phyloP scores from a whole-genome alignment of 1,140 invertebrate genomes.

The Brachionus asplanchnoidis region DNA sequence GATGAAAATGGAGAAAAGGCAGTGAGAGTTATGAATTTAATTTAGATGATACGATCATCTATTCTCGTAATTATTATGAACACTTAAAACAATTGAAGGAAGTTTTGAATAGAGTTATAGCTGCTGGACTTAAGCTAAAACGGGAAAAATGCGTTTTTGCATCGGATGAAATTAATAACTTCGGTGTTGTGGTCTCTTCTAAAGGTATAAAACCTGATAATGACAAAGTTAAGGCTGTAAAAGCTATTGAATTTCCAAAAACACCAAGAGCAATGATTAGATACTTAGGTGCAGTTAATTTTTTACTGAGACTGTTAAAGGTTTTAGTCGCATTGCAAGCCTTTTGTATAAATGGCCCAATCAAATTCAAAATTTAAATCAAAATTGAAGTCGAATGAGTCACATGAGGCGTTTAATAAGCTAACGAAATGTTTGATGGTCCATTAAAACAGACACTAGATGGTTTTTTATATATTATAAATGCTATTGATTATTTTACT shows the following conservation, averaged over 20 bases:
- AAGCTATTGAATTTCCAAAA: conserved; percentile 46
- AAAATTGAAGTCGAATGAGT: not conserved
- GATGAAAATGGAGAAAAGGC: not conserved
- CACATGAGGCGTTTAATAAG: not conserved
- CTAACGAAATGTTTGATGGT: not conserved
- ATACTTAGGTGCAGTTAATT: no score
- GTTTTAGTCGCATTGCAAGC: not conserved
- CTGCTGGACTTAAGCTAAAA: conserved; percentile 55
- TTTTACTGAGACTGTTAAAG: not conserved
- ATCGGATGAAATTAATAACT: conserved; percentile 49
- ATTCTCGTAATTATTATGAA: not conserved
- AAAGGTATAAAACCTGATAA: conserved; percentile 41
- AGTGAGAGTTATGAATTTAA: not conserved
- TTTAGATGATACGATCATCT: conserved; percentile 15
- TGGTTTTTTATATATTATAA: no score
- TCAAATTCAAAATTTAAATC: not conserved
- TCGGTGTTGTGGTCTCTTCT: conserved; percentile 49
- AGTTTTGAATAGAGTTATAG: not conserved
- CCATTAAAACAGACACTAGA: no score
- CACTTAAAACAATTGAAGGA: not conserved
- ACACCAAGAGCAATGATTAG: conserved; percentile 44
- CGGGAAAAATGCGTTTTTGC: conserved; percentile 55
- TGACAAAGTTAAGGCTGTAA: conserved; percentile 44
- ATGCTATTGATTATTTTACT: no score
- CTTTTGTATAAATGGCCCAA: not conserved